Base-by-base conservation (phyloP, 2,113 vertebrate genomes). In the Leptocoma aspasia region DNA sequence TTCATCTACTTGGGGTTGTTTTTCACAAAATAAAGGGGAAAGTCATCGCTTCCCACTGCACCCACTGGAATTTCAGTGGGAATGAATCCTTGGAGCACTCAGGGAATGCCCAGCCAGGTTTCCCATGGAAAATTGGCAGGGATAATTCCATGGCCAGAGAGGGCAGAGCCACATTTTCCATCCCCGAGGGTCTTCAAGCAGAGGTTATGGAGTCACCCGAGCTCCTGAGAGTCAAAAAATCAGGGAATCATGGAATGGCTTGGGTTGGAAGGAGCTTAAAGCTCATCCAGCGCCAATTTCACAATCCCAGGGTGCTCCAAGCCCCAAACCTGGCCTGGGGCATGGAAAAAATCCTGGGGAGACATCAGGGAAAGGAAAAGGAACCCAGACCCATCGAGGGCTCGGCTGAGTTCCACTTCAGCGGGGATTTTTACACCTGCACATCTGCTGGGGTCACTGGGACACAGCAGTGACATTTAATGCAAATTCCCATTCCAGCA, bases 81-180 rank as follows among this genome's bases (percentile, higher is more conserved):
- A 54, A 53, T 0, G 1, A 63, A 39, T 0, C 9, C 2, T 0
- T 4, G 15, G 47, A 28, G 37, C 3, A 39, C 52, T 16, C 9
- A 42, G 61, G n/a, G 41, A 39, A 39, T 11, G 6, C 6, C 6
- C 18, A 3, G 4, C 10, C 30, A 5, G 50, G 23, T 3, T 3
- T 17, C 30, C 81, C 71, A 7, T 0, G 7, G 42, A 9, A 73
- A 47, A 4, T 4, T 2, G 4, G 35, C 41, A 28, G 12, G 50
- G 23, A 28, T 10, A 47, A 69, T 24, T 44, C 37, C n/a, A 35
- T 5, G 3, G 7, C 30, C 41, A 35, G n/a, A 42, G 42, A 71
- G 27, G 49, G 56, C 45, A 64, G 50, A 70, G 42, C 50, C 45
- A 4, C 11, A 2, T 44, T 57, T 35, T 61, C 44, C 44, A 21